Evolutionary conservation across 2,888 invertebrate species (phyloP).

Genomic region (Polymixis flavicincta): DNA sequence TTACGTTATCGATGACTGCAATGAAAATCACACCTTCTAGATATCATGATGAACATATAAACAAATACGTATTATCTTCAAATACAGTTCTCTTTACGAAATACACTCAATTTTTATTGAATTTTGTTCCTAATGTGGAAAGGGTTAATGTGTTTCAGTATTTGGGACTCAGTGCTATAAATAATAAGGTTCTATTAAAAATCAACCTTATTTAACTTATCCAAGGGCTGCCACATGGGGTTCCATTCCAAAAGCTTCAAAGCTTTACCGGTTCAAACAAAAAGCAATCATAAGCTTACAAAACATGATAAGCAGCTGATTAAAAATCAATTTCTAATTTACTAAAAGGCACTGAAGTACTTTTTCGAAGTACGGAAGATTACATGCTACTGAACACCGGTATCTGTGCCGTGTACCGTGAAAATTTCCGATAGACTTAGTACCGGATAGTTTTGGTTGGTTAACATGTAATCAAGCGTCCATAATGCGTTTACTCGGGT

Average conservation of each 20-base stretch:
- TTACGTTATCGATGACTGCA: slow-evolving; percentile 33
- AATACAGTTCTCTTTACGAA: background rate
- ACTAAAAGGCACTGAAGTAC: slow-evolving; percentile 31
- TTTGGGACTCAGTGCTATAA: slow-evolving; percentile 21
- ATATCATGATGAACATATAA: slow-evolving; percentile 18
- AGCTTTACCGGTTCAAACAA: slow-evolving; percentile 1
- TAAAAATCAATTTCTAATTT: slow-evolving; percentile 36
- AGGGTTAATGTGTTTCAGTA: slow-evolving; percentile 17
- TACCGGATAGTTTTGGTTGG: slow-evolving; percentile 76
- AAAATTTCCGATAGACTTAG: slow-evolving; percentile 83
- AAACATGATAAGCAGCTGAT: slow-evolving; percentile 10
- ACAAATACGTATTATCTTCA: background rate
- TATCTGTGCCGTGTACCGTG: slow-evolving; percentile 75
- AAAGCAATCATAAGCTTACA: slow-evolving; percentile 36
- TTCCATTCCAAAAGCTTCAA: slow-evolving; percentile 16
- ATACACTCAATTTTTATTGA: background rate
- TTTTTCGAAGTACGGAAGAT: slow-evolving; percentile 37
- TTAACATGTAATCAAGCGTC: slow-evolving; percentile 76
- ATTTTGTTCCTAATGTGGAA: background rate
- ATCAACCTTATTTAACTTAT: slow-evolving; percentile 6
- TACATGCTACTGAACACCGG: slow-evolving; percentile 55
- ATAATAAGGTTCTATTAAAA: slow-evolving; percentile 18
- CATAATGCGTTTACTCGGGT: slow-evolving; percentile 76
- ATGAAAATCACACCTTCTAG: slow-evolving; percentile 30
- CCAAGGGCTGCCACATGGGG: background rate